phyloP scores from a whole-genome alignment of 2,888 invertebrate species.

The Magallana nippona region DNA sequence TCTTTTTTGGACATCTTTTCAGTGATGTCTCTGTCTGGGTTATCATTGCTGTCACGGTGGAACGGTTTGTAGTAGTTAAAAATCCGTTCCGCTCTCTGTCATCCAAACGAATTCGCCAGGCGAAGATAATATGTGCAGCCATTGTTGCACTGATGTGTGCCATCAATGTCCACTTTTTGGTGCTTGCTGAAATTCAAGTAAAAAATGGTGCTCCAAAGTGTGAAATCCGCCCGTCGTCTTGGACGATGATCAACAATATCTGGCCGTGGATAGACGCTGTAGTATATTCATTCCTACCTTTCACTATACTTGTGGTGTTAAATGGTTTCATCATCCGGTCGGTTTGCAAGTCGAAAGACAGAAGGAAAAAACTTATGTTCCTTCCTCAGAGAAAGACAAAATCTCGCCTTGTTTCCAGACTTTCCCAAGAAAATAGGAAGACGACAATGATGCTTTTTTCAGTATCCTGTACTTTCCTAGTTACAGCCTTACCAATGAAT shows the following conservation, averaged over 20 bases:
- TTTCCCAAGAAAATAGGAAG: constrained; percentile 65
- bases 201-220: constrained; percentile 55
- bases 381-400: constrained; percentile 43
- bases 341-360: constrained; percentile 64
- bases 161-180: constrained; percentile 76
- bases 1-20: constrained; percentile 71
- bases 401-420: constrained; percentile 40
- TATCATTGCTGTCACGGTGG: constrained; percentile 78
- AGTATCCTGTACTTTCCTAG: constrained; percentile 75
- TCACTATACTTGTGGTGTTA: constrained; percentile 71
- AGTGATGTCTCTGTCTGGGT: constrained; percentile 78
- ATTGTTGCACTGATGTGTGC: constrained; percentile 62
- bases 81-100: constrained; percentile 61
- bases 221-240: constrained; percentile 55
- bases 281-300: constrained; percentile 77
- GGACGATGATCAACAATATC: constrained; percentile 63
- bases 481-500: constrained; percentile 77
- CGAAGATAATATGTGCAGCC: constrained; percentile 71
- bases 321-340: constrained; percentile 76
- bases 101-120: constrained; percentile 65
- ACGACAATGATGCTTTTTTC: constrained; percentile 76
- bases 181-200: constrained; percentile 64
- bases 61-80: constrained; percentile 77
- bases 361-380: constrained; percentile 54
- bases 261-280: constrained; percentile 78